Evolutionary conservation across 2,888 invertebrate genomes (phyloP).

Genomic region (Trichopoda pennipes): DNA sequence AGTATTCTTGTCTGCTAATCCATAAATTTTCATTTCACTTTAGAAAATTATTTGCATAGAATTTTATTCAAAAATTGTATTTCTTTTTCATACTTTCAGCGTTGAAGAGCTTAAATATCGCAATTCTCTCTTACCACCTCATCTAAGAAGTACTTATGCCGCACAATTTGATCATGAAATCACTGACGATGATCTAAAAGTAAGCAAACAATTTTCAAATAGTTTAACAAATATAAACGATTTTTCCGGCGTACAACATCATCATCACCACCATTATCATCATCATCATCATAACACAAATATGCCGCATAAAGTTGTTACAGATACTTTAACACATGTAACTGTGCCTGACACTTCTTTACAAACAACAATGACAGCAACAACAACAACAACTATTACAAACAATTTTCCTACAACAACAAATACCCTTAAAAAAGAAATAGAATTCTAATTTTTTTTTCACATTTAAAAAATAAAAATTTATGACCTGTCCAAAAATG

Average conservation of each 20-base stretch:
- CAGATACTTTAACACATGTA: conserved; percentile 36
- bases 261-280: conserved; percentile 34
- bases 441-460: conserved; percentile 53
- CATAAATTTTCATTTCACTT: too few species aligned
- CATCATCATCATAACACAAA: conserved; percentile 20
- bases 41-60: too few species aligned
- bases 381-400: conserved; percentile 39
- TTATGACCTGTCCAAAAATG: conserved; percentile 3
- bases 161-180: conserved; percentile 87
- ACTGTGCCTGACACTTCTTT: conserved; percentile 27
- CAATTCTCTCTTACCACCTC: conserved; percentile 92
- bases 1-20: too few species aligned
- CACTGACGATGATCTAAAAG: conserved; percentile 86
- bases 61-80: too few species aligned
- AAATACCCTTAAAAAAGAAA: conserved; percentile 46
- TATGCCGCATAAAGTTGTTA: conserved; percentile 36
- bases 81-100: conserved; percentile 67
- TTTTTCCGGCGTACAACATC: conserved; percentile 40
- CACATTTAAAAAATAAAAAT: conserved; percentile 41
- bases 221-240: conserved; percentile 28
- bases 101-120: conserved; percentile 88
- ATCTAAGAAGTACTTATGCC: conserved; percentile 91
- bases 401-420: conserved; percentile 45
- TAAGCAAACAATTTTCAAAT: conserved; percentile 76
- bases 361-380: conserved; percentile 24